phyloP scores from a whole-genome alignment of 2,797 vertebrate species.

The Thunnus albacares region DNA sequence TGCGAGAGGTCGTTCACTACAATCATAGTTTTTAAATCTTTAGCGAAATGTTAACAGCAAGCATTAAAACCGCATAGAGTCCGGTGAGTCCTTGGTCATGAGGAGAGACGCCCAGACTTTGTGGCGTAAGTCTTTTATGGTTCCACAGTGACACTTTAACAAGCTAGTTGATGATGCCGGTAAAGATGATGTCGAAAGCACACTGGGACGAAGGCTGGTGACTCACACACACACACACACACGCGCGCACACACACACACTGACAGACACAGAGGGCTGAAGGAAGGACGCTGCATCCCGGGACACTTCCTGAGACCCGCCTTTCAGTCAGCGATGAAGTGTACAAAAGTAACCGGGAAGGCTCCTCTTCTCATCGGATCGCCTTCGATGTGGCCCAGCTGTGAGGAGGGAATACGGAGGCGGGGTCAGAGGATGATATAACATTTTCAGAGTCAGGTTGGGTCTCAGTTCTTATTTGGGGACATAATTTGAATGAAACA shows the following conservation, averaged over 20 bases:
- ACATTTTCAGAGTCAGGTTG: neutral
- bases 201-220: neutral
- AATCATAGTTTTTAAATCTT: constrained; percentile 62
- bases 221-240: too few relatives aligned
- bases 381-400: constrained; percentile 99
- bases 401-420: constrained; percentile 44
- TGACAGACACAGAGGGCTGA: constrained; percentile 18
- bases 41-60: constrained; percentile 49
- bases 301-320: constrained; percentile 44
- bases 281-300: constrained; percentile 9
- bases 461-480: neutral
- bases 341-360: constrained; percentile 97
- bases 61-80: constrained; percentile 54
- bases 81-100: constrained; percentile 26
- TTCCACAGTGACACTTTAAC: constrained; percentile 29
- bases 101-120: constrained; percentile 29
- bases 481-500: neutral
- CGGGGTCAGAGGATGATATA: neutral
- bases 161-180: constrained; percentile 26
- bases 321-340: constrained; percentile 94
- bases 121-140: constrained; percentile 13
- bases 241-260: neutral
- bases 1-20: constrained; percentile 72
- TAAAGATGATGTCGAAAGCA: neutral
- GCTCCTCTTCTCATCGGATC: constrained; percentile 95